Conservation (phyloP, 2,797 vertebrate genomes). For the Pyrocephalus nanus region DNA sequence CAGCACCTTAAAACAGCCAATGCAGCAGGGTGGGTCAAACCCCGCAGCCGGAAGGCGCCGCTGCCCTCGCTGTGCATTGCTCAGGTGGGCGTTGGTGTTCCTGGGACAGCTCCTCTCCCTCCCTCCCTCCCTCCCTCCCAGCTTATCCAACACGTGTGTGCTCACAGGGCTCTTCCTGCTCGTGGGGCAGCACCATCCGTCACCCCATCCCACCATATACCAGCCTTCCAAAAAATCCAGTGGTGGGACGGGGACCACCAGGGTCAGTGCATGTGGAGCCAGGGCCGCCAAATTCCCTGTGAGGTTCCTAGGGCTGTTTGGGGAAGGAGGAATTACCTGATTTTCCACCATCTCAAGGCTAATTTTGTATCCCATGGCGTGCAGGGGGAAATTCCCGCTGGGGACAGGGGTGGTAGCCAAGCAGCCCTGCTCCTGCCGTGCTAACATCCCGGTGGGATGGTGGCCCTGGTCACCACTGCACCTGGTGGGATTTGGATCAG, state of each 20-base stretch:
- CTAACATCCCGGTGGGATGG: neutral
- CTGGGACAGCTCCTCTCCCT: neutral
- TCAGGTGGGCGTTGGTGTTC: accelerated
- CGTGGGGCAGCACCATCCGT: accelerated
- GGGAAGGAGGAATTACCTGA: neutral
- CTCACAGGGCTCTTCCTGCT: neutral
- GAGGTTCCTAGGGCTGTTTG: neutral
- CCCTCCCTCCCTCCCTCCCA: neutral
- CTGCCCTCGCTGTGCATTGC: neutral
- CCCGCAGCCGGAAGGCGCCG: accelerated
- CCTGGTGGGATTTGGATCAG: neutral
- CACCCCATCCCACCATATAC: accelerated
- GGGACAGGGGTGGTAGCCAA: neutral
- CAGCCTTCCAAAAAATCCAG: neutral
- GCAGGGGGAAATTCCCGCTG: neutral
- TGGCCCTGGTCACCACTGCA: neutral
- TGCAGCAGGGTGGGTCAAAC: neutral
- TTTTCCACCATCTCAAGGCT: neutral
- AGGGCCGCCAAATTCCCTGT: accelerated
- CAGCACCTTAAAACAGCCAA: neutral
- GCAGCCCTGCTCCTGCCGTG: accelerated
- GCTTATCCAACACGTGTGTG: accelerated
- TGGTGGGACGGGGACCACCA: accelerated
- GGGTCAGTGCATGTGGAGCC: accelerated
- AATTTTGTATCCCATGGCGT: neutral